Evolutionary conservation across 64 coral and sea anemone genomes (phyloP).

Genomic region (Cladopsammia gracilis): DNA sequence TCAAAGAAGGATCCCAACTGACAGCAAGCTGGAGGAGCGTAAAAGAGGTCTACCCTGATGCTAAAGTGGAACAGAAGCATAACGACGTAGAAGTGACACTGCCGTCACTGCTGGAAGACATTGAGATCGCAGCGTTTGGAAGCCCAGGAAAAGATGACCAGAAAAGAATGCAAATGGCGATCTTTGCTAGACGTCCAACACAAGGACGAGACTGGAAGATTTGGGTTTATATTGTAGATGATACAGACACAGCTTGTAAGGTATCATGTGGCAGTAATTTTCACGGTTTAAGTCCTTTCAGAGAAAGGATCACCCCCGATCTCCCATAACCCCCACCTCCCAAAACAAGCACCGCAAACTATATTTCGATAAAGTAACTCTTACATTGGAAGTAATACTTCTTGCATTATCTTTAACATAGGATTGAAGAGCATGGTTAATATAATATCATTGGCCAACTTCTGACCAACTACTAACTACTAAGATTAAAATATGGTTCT

Average conservation of each 20-base stretch:
- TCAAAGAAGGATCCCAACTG: neutral
- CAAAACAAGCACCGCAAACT: too few relatives aligned
- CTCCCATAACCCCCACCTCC: too few relatives aligned
- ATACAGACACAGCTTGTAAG: neutral
- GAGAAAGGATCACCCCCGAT: too few relatives aligned
- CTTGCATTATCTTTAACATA: too few relatives aligned
- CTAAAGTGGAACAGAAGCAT: neutral
- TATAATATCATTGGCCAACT: too few relatives aligned
- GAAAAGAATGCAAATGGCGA: constrained; percentile 15
- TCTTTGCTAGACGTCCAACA: neutral
- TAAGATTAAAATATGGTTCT: too few relatives aligned
- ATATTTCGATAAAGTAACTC: too few relatives aligned
- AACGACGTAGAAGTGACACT: constrained; percentile 9
- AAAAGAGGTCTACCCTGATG: constrained; percentile 12
- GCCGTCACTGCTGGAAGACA: neutral
- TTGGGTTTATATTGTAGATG: neutral
- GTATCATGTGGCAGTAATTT: neutral
- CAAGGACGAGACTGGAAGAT: constrained; percentile 1
- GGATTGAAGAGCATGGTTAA: too few relatives aligned
- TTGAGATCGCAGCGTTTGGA: constrained; percentile 34
- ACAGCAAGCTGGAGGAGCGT: neutral
- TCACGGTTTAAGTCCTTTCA: too few relatives aligned
- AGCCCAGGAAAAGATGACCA: neutral
- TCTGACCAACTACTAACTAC: too few relatives aligned
- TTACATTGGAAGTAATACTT: too few relatives aligned